Evolutionary conservation across 2,888 invertebrate species (phyloP).

Genomic region (Romanomermis culicivorax): DNA sequence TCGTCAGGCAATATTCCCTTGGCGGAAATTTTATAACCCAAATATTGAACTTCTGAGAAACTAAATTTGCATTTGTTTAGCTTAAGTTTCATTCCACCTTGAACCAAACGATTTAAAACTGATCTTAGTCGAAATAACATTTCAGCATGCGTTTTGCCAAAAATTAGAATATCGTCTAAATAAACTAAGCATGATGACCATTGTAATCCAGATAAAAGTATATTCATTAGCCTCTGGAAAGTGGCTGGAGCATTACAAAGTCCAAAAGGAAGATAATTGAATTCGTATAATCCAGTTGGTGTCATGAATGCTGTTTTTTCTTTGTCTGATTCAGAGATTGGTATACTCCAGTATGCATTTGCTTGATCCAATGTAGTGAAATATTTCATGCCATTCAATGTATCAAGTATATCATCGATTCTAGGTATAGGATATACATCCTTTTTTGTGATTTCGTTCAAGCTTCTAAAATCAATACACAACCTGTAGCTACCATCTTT

Average conservation of each 20-base stretch:
- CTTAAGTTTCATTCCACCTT: background rate
- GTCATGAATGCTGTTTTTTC: conserved; percentile 12
- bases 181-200: background rate
- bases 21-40: background rate
- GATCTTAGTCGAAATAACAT: background rate
- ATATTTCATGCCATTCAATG: background rate
- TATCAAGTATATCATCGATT: background rate
- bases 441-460: background rate
- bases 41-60: background rate
- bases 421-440: conserved; percentile 4
- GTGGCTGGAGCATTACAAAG: conserved; percentile 13
- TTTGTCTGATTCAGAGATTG: conserved; percentile 9
- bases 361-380: conserved; percentile 7
- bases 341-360: conserved; percentile 8
- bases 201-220: background rate
- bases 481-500: background rate
- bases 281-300: conserved; percentile 12
- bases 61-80: conserved; percentile 3
- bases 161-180: conserved; percentile 8
- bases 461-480: background rate
- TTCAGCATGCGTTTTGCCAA: background rate
- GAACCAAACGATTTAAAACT: conserved; percentile 4
- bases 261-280: conserved; percentile 13
- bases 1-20: conserved; percentile 1
- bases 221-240: conserved; percentile 11